phyloP scores from a whole-genome alignment of 2,113 vertebrate species.

The Chitala chitala region DNA sequence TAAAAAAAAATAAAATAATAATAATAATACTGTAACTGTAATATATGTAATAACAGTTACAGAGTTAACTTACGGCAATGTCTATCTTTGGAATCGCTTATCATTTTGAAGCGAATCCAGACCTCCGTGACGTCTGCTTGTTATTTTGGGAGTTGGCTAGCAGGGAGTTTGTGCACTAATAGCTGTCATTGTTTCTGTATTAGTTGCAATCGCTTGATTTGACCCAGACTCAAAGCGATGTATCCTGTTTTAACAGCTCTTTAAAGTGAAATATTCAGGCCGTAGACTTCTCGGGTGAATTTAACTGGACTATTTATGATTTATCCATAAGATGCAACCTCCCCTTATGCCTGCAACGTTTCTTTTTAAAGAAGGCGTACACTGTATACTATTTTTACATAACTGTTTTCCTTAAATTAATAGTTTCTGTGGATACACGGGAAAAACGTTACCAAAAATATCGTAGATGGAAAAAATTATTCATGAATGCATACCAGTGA shows the following conservation, averaged over 20 bases:
- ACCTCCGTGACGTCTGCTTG: slow-evolving; percentile 27
- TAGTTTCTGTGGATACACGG: slow-evolving; percentile 46
- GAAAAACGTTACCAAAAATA: slow-evolving; percentile 50
- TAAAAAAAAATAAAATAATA: not conserved
- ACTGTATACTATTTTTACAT: slow-evolving; percentile 13
- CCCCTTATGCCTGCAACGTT: not conserved
- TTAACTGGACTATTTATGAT: no score
- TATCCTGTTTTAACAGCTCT: slow-evolving; percentile 23
- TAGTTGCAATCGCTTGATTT: not conserved
- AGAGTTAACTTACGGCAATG: slow-evolving; percentile 34
- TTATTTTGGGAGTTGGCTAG: slow-evolving; percentile 7
- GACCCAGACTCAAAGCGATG: not conserved
- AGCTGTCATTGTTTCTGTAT: slow-evolving; percentile 18
- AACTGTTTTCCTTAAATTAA: slow-evolving; percentile 49
- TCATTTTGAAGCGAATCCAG: slow-evolving; percentile 23
- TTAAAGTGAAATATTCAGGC: slow-evolving; percentile 11
- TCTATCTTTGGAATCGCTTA: slow-evolving; percentile 22
- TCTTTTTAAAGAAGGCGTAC: not conserved
- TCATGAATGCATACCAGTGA: slow-evolving; percentile 37
- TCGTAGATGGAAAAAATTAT: slow-evolving; percentile 44
- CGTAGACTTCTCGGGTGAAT: not conserved
- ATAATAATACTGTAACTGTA: not conserved
- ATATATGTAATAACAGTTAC: not conserved
- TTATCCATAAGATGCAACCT: no score
- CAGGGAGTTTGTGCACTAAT: slow-evolving; percentile 9